These are phyloP conservation scores for Adelges cooleyi DNA, from an alignment of 1,140 invertebrate species.

Conservation along the genomic window DNA sequence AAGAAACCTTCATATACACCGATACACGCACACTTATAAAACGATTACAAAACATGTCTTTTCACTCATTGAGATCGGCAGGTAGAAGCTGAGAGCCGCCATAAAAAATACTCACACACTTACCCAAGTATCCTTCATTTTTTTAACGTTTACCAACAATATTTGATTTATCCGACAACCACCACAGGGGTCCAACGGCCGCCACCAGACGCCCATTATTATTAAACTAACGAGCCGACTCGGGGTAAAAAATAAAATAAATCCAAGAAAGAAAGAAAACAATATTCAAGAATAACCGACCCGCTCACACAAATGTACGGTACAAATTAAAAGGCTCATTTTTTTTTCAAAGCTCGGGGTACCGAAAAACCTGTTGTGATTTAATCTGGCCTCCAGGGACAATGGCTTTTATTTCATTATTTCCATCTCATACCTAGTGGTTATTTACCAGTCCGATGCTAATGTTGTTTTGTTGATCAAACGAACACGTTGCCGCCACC, in stretches of 20 bases:
- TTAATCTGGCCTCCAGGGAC: conserved; percentile 24
- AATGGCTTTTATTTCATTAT: conserved; percentile 26
- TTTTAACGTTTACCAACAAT: background rate
- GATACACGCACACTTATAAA: too few species aligned
- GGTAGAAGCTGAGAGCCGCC: too few species aligned
- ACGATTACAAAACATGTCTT: too few species aligned
- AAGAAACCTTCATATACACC: too few species aligned
- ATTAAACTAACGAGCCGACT: background rate
- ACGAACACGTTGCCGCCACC: conserved; percentile 16
- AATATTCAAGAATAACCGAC: background rate
- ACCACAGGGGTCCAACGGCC: conserved; percentile 3
- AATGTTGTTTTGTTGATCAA: conserved; percentile 26
- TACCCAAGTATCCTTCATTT: background rate
- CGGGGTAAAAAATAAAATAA: background rate
- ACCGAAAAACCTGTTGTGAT: conserved; percentile 23
- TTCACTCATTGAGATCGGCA: too few species aligned
- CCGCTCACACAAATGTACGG: background rate
- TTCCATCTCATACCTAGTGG: conserved; percentile 14
- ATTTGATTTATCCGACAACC: conserved; percentile 24
- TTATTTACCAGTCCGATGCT: conserved; percentile 11
- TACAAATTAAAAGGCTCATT: conserved; percentile 16
- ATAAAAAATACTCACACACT: background rate
- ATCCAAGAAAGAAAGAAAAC: background rate
- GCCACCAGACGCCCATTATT: conserved; percentile 8
- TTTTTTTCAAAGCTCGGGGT: conserved; percentile 10